Conservation (phyloP, 1,140 invertebrate species). For the Octopus sinensis region DNA sequence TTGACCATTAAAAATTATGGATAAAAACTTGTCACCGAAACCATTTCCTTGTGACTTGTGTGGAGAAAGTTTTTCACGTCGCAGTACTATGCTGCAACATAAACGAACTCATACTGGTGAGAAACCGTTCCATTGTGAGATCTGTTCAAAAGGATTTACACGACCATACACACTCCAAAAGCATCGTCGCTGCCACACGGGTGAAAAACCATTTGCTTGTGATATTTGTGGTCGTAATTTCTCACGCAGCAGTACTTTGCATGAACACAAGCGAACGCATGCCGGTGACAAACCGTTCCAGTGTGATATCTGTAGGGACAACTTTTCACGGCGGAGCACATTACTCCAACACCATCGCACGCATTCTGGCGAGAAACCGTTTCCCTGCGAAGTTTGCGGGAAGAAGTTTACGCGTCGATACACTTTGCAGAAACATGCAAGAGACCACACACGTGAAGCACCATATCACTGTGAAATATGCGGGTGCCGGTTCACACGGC, state of each 20-base stretch:
- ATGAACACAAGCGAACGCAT: constrained; percentile 31
- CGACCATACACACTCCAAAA: constrained; percentile 24
- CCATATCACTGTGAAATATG: constrained; percentile 16
- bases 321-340: constrained; percentile 17
- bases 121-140: constrained; percentile 60
- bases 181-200: constrained; percentile 26
- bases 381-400: constrained; percentile 52
- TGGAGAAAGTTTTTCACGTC: not conserved
- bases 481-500: constrained; percentile 68
- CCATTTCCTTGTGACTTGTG: not conserved
- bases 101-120: constrained; percentile 24
- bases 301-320: constrained; percentile 4
- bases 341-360: constrained; percentile 50
- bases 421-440: constrained; percentile 11
- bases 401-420: constrained; percentile 12
- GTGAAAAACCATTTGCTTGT: constrained; percentile 28
- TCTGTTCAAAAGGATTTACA: constrained; percentile 85
- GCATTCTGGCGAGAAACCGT: constrained; percentile 25
- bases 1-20: no score
- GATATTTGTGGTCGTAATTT: constrained; percentile 27
- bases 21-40: not conserved
- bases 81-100: constrained; percentile 20
- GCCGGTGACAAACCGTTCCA: constrained; percentile 22
- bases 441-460: constrained; percentile 9
- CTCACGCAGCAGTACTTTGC: constrained; percentile 15